Base-by-base conservation (phyloP, 2,797 vertebrate genomes). In the Lophotriccus pileatus region DNA sequence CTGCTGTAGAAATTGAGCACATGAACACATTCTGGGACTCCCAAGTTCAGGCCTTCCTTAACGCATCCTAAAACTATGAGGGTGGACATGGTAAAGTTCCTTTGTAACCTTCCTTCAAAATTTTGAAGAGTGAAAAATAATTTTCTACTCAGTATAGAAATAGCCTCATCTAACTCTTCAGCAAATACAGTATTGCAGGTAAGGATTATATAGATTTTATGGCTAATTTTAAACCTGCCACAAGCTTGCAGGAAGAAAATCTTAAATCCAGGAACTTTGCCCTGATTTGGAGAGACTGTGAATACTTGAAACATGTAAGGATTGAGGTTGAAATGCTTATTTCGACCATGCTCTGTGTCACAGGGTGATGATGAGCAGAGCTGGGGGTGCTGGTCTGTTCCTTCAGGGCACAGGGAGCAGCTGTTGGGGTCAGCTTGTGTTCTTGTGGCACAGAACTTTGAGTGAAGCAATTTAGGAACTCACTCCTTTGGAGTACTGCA, bases 331-430 rank as follows among this genome's bases (percentile, higher is more conserved):
- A 50, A 68, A 32, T 1, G 6, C 24, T 56, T 44, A 3, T 34
- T 49, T 82, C 0, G 0, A 9, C 21, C 11, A 9, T 28, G 7
- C 21, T 41, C 27, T 63, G 34, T 50, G n/a, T 14, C 46, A 4
- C 21, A 34, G 82, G 22, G 37, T 11, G 47, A 14, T 19, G 58
- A 7, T 0, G 3, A 63, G 56, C 25, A 23, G 8, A 46, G 47
- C 68, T 68, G 44, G 10, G 28, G 6, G 4, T 64, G 44, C 21
- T 72, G 34, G 4, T n/a, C 28, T 74, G 0, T 72, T 76, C 43
- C 66, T 62, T 18, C 23, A 23, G 84, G 81, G 50, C 64, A 67
- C 62, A 73, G 30, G 83, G 2, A 7, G 30, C 41, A 37, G 20
- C 23, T 43, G 7, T 49, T 55, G 44, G 7, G 46, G 28, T 36